These are phyloP conservation scores for Psittacara wagleri DNA, from an alignment of 2,113 vertebrate genomes.

Conservation along the genomic window DNA sequence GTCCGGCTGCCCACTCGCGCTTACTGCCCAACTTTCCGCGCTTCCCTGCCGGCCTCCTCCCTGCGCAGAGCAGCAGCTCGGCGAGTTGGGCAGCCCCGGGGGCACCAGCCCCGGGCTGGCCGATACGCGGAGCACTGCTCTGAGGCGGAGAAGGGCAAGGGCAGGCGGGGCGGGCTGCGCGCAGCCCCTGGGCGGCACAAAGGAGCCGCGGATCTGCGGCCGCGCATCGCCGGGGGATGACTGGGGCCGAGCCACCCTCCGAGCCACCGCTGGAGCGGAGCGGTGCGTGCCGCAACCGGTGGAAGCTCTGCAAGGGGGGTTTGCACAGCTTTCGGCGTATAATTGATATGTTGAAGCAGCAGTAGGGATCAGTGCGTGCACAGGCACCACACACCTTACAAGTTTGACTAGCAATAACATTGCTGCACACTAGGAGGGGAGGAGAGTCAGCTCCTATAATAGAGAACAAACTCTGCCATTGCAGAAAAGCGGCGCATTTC, in stretches of 20 bases:
- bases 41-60: background rate
- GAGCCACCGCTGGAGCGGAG: background rate
- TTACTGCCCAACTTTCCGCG: background rate
- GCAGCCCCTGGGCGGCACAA: background rate
- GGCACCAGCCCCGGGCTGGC: background rate
- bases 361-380: background rate
- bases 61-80: background rate
- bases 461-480: conserved; percentile 66
- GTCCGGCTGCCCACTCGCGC: background rate
- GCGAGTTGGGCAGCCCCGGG: background rate
- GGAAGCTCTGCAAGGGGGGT: background rate
- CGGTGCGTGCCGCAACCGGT: background rate
- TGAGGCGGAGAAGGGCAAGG: background rate
- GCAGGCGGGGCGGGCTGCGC: background rate
- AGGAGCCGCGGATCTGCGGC: background rate
- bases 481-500: conserved; percentile 68
- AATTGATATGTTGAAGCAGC: conserved; percentile 31
- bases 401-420: conserved; percentile 64
- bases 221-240: background rate
- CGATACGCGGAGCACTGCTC: background rate
- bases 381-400: conserved; percentile 29
- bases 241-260: background rate
- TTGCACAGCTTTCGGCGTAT: background rate
- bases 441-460: conserved; percentile 63
- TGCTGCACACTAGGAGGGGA: conserved; percentile 59